Evolutionary conservation across 2,113 vertebrate genomes (phyloP).

Genomic region (Lepus europaeus): DNA sequence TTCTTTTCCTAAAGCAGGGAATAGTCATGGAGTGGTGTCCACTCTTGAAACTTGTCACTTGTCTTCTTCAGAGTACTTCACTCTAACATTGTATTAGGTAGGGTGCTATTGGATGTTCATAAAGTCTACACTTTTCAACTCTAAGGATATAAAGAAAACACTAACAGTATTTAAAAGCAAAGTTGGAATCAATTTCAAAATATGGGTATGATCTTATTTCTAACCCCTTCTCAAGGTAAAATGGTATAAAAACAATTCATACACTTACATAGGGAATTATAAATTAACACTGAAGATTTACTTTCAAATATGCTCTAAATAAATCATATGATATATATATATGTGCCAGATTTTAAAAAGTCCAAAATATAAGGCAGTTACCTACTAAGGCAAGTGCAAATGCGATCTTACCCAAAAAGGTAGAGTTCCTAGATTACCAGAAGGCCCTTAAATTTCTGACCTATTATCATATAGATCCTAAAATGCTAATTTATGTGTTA

Average conservation of each 20-base stretch:
- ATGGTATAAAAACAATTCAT: background rate
- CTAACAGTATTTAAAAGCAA: constrained; percentile 34
- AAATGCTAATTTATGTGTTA: constrained; percentile 22
- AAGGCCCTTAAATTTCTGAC: background rate
- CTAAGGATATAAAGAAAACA: background rate
- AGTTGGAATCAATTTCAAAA: constrained; percentile 24
- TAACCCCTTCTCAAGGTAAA: constrained; percentile 41
- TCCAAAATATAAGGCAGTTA: background rate
- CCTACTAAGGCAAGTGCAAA: background rate
- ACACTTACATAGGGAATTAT: background rate
- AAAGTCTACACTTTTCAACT: background rate
- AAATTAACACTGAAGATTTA: background rate
- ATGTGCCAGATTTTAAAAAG: background rate
- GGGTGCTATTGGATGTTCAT: background rate
- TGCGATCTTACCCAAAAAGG: background rate
- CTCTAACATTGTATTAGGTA: background rate
- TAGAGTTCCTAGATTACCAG: constrained; percentile 11
- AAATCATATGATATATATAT: background rate
- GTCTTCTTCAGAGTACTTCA: background rate
- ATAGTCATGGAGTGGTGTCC: background rate
- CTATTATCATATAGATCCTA: background rate
- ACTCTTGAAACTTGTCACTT: constrained; percentile 20
- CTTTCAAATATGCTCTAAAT: constrained; percentile 41
- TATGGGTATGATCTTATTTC: background rate
- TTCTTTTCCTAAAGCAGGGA: background rate